A percentile compares a stretch with the other conserved stretches of the same genome.
Conservation (phyloP, 2,888 invertebrate genomes). For the Stegana nigrithorax region DNA sequence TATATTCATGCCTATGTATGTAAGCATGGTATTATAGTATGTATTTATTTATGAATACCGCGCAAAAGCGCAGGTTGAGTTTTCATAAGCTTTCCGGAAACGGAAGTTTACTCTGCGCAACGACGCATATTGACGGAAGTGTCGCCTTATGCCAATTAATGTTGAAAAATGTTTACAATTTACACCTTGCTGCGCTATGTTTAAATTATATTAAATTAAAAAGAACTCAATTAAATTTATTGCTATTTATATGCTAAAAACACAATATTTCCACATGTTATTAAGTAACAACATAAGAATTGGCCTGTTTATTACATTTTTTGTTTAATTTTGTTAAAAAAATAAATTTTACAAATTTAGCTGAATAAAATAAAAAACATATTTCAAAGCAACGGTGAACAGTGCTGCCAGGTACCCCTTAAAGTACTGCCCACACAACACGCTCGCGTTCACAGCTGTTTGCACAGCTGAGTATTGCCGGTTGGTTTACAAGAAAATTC, state of each 20-base stretch:
- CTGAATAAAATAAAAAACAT: too few species aligned
- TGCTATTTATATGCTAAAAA: too few species aligned
- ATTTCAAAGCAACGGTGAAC: too few species aligned
- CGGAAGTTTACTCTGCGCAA: slow-evolving; percentile 6
- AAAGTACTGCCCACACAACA: too few species aligned
- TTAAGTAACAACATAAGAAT: too few species aligned
- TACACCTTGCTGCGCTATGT: neutral
- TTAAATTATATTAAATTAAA: too few species aligned
- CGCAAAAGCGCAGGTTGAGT: neutral
- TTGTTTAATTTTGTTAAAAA: too few species aligned
- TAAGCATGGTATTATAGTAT: neutral
- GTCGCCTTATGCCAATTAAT: slow-evolving; percentile 18
- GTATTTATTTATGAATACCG: neutral
- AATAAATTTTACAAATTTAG: too few species aligned
- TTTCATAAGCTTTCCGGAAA: slow-evolving; percentile 8
- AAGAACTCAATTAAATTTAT: too few species aligned
- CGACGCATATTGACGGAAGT: slow-evolving; percentile 6
- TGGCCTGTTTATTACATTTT: too few species aligned
- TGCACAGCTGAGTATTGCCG: neutral
- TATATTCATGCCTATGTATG: slow-evolving; percentile 1
- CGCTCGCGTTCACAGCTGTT: neutral
- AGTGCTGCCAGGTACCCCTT: too few species aligned
- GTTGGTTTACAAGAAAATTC: neutral
- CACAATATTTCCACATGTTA: too few species aligned
- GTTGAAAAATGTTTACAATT: slow-evolving; percentile 10